Conservation (phyloP, 64 coral and sea anemone species). For the Porites australiensis region DNA sequence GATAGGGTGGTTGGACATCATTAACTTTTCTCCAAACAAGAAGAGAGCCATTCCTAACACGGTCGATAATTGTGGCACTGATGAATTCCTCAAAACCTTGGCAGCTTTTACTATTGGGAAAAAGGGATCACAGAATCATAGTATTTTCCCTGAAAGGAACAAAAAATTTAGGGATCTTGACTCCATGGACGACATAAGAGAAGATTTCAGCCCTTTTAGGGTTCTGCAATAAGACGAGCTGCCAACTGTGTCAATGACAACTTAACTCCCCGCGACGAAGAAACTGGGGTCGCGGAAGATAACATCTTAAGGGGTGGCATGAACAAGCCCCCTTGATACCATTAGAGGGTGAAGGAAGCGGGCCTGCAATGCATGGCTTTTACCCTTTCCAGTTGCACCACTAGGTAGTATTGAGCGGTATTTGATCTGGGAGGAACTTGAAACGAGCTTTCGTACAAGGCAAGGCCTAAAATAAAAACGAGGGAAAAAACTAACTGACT, state of each 20-base stretch:
- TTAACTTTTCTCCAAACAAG: background rate
- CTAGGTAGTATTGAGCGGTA: too few species aligned
- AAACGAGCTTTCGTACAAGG: too few species aligned
- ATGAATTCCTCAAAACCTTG: background rate
- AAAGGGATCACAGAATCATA: slow-evolving; percentile 2
- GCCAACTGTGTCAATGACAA: background rate
- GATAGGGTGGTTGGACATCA: background rate
- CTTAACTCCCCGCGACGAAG: slow-evolving; percentile 31
- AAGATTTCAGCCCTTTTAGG: background rate
- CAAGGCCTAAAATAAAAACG: too few species aligned
- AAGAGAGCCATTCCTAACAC: slow-evolving; percentile 32
- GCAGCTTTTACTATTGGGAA: slow-evolving; percentile 28
- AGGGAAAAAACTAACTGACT: too few species aligned
- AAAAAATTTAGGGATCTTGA: background rate
- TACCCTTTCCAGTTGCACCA: slow-evolving; percentile 22
- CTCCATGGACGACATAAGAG: background rate
- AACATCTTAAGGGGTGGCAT: background rate
- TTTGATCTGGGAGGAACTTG: too few species aligned
- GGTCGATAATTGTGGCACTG: background rate
- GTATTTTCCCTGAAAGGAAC: background rate
- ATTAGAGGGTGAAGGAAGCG: background rate
- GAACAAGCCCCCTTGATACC: background rate
- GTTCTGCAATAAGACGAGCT: background rate
- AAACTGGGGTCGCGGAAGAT: background rate
- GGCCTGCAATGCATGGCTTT: background rate